Evolutionary conservation across 2,113 vertebrate species (phyloP).

Genomic region (Crotalus helleri): DNA sequence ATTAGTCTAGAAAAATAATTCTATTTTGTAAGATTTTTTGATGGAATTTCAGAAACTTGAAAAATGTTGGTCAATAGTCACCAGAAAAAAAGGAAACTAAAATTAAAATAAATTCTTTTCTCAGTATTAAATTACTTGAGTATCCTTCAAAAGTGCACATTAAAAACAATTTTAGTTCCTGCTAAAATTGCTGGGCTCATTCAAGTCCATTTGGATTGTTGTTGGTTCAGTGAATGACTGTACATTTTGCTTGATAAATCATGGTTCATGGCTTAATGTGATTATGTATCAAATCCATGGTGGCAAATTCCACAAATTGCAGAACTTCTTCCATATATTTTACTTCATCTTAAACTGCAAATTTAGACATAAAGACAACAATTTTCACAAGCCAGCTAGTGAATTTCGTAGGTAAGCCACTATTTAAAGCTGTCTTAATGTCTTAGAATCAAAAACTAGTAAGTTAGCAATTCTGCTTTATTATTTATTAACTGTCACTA

Average conservation of each 20-base stretch:
- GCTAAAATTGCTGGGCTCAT: not conserved
- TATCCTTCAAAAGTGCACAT: not conserved
- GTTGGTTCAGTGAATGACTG: not conserved
- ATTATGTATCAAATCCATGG: not conserved
- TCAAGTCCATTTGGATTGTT: not conserved
- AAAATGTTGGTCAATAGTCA: constrained; percentile 11
- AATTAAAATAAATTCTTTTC: not conserved
- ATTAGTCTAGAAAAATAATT: not conserved
- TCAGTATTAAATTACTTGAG: not conserved
- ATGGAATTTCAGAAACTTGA: too few relatives aligned
- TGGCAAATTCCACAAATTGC: not conserved
- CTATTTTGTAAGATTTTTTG: not conserved
- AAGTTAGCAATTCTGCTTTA: not conserved
- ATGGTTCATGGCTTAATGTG: not conserved
- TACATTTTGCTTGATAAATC: not conserved
- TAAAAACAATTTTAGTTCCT: not conserved
- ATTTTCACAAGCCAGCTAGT: not conserved
- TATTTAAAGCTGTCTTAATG: not conserved
- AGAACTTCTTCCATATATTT: not conserved
- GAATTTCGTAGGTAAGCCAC: not conserved
- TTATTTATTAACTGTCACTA: not conserved
- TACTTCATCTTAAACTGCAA: not conserved
- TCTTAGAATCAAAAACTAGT: not conserved
- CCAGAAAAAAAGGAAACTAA: not conserved
- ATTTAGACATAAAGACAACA: not conserved